A percentile compares a stretch with the other conserved stretches of the same genome.
These are phyloP conservation scores for Copsychus sechellarum DNA, from an alignment of 2,113 vertebrate species.

Conservation along the genomic window DNA sequence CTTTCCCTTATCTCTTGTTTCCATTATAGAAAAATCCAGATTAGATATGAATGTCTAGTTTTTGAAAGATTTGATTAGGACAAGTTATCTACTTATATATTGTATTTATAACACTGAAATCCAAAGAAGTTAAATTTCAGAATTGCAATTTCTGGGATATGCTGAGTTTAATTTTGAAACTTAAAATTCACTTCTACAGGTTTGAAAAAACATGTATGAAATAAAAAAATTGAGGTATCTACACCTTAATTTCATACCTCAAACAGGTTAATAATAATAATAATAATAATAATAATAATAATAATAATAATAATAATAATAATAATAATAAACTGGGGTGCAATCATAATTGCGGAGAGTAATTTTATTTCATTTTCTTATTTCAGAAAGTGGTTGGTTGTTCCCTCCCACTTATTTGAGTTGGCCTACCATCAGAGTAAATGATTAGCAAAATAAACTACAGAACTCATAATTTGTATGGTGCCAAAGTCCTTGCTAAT, in stretches of 20 bases:
- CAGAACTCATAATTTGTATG: not conserved
- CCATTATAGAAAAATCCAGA: not conserved
- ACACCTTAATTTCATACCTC: not conserved
- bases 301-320: not conserved
- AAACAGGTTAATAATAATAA: not conserved
- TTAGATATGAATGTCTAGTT: not conserved
- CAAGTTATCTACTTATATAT: not conserved
- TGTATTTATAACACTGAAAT: not conserved
- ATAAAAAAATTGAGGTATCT: not conserved
- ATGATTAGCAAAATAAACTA: not conserved
- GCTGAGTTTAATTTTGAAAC: not conserved
- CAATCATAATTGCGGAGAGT: not conserved
- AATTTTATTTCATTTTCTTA: not conserved
- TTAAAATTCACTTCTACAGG: not conserved
- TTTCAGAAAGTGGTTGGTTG: not conserved
- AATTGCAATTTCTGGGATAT: not conserved
- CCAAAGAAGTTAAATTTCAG: not conserved
- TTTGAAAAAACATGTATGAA: not conserved
- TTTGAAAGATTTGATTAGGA: not conserved
- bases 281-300: not conserved
- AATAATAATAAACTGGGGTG: not conserved
- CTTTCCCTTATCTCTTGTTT: not conserved
- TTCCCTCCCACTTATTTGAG: not conserved
- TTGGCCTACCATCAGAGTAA: not conserved
- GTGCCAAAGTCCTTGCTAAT: not conserved